phyloP scores from a whole-genome alignment of 2,113 vertebrate genomes.

The Melanerpes formicivorus region DNA sequence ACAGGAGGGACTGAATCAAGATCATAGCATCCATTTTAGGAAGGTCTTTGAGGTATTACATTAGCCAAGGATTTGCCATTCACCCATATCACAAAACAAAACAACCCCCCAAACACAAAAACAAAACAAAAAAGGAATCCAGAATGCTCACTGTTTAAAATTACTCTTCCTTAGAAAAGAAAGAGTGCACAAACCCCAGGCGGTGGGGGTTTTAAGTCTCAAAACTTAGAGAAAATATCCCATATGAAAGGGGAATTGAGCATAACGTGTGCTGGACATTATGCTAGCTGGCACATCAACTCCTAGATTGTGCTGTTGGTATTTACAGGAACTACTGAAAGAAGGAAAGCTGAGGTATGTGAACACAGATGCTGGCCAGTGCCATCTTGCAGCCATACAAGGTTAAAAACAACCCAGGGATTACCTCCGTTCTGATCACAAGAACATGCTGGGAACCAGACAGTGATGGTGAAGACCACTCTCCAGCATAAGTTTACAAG shows the following conservation, averaged over 20 bases:
- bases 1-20: neutral
- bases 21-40: neutral
- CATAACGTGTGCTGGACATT: neutral
- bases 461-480: neutral
- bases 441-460: neutral
- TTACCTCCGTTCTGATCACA: neutral
- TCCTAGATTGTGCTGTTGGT: neutral
- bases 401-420: neutral
- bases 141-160: neutral
- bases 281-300: neutral
- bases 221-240: neutral
- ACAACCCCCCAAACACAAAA: too few relatives aligned
- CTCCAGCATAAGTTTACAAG: neutral
- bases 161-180: neutral
- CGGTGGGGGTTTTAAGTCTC: neutral
- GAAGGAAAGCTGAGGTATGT: neutral
- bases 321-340: neutral
- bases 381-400: neutral
- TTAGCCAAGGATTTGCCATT: neutral
- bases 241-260: neutral
- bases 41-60: neutral
- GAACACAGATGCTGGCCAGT: neutral
- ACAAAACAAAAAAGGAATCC: neutral
- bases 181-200: neutral
- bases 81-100: neutral